Evolutionary conservation across 2,888 invertebrate species (phyloP).

Genomic region (Reticulitermes lucifugus): DNA sequence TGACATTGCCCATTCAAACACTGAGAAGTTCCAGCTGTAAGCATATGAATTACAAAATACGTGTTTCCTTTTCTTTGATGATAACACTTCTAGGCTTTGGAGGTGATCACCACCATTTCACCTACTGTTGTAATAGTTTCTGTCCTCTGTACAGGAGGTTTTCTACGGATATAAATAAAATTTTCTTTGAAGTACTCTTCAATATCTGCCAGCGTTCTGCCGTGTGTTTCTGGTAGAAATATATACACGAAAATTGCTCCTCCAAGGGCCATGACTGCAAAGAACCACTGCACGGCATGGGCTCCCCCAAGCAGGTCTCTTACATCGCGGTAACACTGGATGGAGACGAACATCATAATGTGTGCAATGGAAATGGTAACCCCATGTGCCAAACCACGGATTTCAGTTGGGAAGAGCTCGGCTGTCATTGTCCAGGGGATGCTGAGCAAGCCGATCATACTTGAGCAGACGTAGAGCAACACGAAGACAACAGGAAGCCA

Average conservation of each 20-base stretch:
- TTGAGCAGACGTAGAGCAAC: slow-evolving; percentile 69
- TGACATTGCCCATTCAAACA: no score
- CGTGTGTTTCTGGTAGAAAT: slow-evolving; percentile 66
- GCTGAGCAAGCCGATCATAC: slow-evolving; percentile 71
- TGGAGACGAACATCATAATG: slow-evolving; percentile 69
- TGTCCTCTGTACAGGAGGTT: neutral
- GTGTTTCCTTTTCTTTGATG: no score
- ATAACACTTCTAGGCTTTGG: neutral
- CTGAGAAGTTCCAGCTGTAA: no score
- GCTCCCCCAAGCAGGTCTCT: slow-evolving; percentile 59
- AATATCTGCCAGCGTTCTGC: slow-evolving; percentile 64
- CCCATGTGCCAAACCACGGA: slow-evolving; percentile 71
- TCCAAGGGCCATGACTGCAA: slow-evolving; percentile 49
- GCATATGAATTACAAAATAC: no score
- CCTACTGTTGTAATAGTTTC: neutral
- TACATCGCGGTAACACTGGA: slow-evolving; percentile 65
- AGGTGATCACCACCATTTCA: slow-evolving; percentile 22
- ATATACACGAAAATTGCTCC: slow-evolving; percentile 63
- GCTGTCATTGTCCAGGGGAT: slow-evolving; percentile 77
- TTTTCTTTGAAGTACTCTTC: slow-evolving; percentile 63
- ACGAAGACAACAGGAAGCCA: slow-evolving; percentile 67
- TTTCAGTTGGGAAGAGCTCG: slow-evolving; percentile 71
- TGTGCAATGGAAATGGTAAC: slow-evolving; percentile 70
- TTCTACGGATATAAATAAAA: slow-evolving; percentile 42
- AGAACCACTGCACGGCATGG: slow-evolving; percentile 52